Conservation (phyloP, 2,113 vertebrate genomes). For the Peucedramus taeniatus region DNA sequence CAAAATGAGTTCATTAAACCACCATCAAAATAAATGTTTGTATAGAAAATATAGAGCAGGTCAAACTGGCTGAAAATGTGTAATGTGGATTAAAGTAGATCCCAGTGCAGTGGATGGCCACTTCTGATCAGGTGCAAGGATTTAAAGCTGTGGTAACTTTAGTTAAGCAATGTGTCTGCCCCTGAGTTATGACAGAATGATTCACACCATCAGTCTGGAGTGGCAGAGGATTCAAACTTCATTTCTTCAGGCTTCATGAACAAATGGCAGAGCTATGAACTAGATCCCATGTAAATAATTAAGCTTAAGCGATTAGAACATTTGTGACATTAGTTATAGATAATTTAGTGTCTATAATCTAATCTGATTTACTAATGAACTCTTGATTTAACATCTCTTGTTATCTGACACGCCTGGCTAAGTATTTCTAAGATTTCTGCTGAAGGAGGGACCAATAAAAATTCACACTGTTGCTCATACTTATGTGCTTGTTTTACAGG, state of each 20-base stretch:
- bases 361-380: background rate
- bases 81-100: background rate
- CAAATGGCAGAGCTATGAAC: background rate
- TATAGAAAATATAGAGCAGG: background rate
- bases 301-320: background rate
- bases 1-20: background rate
- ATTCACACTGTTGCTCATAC: background rate
- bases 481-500: background rate
- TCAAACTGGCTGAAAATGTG: background rate
- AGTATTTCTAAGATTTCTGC: background rate
- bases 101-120: background rate
- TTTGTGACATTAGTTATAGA: background rate
- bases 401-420: background rate
- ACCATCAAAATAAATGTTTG: background rate
- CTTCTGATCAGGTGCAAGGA: background rate
- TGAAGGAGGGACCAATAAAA: background rate
- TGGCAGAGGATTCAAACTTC: background rate
- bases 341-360: background rate
- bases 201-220: background rate
- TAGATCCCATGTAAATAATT: background rate
- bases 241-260: background rate
- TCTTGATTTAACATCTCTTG: background rate
- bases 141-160: background rate
- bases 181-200: background rate
- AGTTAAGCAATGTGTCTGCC: background rate